Conservation (phyloP, 2,797 vertebrate genomes). For the Liasis olivaceus region DNA sequence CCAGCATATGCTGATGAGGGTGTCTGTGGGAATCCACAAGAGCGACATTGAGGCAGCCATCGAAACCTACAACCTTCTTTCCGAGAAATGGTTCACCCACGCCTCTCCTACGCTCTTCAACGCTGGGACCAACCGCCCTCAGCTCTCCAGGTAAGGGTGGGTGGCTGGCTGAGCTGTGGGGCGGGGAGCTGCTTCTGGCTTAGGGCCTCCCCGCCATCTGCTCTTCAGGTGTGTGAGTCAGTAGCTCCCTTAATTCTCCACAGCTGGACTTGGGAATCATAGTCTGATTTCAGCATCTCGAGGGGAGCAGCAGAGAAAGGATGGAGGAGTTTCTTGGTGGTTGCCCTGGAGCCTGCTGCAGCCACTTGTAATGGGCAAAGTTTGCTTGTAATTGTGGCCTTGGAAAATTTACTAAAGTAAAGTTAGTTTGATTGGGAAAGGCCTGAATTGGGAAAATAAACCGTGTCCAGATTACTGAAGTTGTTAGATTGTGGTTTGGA, state of each 20-base stretch:
- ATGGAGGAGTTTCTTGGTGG: background rate
- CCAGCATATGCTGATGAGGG: conserved; percentile 98
- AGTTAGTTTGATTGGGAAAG: background rate
- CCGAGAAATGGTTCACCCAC: conserved; percentile 97
- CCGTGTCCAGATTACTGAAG: no score
- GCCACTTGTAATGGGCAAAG: background rate
- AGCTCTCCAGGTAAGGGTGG: conserved; percentile 86
- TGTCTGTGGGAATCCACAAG: conserved; percentile 92
- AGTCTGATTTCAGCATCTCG: background rate
- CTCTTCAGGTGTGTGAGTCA: background rate
- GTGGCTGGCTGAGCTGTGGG: background rate
- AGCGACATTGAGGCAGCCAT: conserved; percentile 88
- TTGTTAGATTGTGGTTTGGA: background rate
- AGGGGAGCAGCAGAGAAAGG: background rate
- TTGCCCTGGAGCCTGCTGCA: background rate
- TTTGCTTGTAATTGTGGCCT: background rate
- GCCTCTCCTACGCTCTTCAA: conserved; percentile 98
- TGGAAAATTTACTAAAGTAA: background rate
- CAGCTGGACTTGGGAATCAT: background rate
- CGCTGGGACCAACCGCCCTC: conserved; percentile 92
- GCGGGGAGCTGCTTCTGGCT: background rate
- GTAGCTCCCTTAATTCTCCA: background rate
- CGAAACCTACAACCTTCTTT: conserved; percentile 96
- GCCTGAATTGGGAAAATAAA: background rate
- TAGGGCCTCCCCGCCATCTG: no score